Conservation (phyloP, 2,113 vertebrate species). For the Protobothrops flavoviridis region DNA sequence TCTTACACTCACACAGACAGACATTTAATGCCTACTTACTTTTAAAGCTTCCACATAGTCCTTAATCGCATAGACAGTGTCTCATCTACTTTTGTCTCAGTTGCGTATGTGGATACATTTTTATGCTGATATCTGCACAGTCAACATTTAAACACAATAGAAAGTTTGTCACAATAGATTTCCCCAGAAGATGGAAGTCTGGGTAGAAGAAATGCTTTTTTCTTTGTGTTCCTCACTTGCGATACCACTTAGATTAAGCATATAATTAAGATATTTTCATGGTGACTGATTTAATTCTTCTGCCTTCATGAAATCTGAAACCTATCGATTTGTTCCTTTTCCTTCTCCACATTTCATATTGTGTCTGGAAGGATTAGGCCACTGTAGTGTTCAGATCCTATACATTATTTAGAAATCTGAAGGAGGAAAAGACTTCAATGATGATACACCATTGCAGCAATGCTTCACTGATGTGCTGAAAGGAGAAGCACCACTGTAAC, state of each 20-base stretch:
- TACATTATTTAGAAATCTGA: constrained; percentile 48
- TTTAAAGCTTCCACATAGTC: not conserved
- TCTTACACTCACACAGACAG: not conserved
- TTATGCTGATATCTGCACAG: constrained; percentile 17
- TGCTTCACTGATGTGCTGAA: not conserved
- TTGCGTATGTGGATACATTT: not conserved
- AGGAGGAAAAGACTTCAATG: constrained; percentile 37
- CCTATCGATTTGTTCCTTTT: constrained; percentile 36
- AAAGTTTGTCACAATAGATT: constrained; percentile 21
- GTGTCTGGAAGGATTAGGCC: constrained; percentile 44
- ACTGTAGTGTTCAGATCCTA: constrained; percentile 37
- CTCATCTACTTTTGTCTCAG: not conserved
- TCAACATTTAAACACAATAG: not conserved
- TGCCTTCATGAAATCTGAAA: constrained; percentile 34
- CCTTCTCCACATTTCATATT: constrained; percentile 28
- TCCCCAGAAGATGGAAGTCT: not conserved
- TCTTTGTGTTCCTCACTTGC: not conserved
- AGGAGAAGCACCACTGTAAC: no score
- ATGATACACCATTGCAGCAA: not conserved
- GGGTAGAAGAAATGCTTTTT: not conserved
- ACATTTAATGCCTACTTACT: not conserved
- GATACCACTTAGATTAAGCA: constrained; percentile 38
- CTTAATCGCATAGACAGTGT: not conserved
- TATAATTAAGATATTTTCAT: constrained; percentile 63
- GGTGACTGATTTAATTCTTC: constrained; percentile 34